Evolutionary conservation across 2,888 invertebrate genomes (phyloP).

Genomic region (Eupithecia vulgata): DNA sequence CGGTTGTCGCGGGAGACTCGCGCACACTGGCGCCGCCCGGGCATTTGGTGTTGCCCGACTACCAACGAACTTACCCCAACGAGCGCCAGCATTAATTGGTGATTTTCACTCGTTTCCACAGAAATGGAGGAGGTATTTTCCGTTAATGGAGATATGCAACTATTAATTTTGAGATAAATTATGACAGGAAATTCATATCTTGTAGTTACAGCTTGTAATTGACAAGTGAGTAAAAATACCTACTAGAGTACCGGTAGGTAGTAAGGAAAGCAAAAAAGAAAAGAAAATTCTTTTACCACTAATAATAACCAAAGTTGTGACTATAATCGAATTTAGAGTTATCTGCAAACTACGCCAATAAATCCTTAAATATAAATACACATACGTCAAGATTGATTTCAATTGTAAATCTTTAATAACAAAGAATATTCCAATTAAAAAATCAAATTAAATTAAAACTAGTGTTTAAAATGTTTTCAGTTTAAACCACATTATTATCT

Average conservation of each 20-base stretch:
- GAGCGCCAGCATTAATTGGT: conserved; percentile 20
- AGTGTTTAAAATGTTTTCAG: too few relatives aligned
- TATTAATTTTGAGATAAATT: neutral
- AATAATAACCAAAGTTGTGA: too few relatives aligned
- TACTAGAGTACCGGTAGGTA: neutral
- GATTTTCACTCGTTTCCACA: conserved; percentile 13
- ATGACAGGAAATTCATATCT: neutral
- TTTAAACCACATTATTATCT: too few relatives aligned
- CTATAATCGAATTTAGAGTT: too few relatives aligned
- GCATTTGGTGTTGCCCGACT: conserved; percentile 65
- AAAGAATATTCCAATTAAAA: too few relatives aligned
- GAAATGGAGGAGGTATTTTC: neutral
- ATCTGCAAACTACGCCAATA: too few relatives aligned
- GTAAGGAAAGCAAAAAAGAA: neutral
- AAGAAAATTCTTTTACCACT: neutral
- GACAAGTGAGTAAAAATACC: neutral
- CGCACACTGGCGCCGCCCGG: conserved; percentile 82
- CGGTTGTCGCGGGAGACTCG: conserved; percentile 74
- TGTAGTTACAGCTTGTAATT: neutral
- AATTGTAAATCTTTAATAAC: too few relatives aligned
- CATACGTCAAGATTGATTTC: too few relatives aligned
- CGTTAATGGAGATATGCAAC: neutral
- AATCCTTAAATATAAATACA: too few relatives aligned
- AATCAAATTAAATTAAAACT: too few relatives aligned
- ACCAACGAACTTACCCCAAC: conserved; percentile 51